Conservation (phyloP, 2,797 vertebrate genomes). For the Sebastes nivosus region DNA sequence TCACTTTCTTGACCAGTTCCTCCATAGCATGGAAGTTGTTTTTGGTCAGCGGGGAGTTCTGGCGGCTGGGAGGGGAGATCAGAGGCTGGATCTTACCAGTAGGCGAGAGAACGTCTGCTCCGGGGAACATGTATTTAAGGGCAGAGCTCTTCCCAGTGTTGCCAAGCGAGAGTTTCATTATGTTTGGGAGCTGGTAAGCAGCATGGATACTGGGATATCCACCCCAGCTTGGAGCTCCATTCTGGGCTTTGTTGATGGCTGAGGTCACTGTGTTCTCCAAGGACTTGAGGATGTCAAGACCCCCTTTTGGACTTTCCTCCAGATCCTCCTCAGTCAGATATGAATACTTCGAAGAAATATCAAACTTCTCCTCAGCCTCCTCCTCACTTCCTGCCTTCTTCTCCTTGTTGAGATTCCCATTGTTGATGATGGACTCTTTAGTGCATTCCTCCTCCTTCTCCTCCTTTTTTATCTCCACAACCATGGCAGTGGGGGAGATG, state of each 20-base stretch:
- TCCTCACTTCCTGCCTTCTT: slow-evolving; percentile 86
- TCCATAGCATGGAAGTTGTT: slow-evolving; percentile 99
- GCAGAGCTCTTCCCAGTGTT: slow-evolving; percentile 90
- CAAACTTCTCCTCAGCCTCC: slow-evolving; percentile 93
- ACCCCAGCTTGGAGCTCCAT: slow-evolving; percentile 97
- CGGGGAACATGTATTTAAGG: slow-evolving; percentile 92
- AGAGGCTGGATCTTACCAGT: slow-evolving; percentile 88
- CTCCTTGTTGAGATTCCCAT: slow-evolving; percentile 81
- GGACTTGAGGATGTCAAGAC: slow-evolving; percentile 97
- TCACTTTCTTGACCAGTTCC: slow-evolving; percentile 97
- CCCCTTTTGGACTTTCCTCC: slow-evolving; percentile 97
- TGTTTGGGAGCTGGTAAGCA: slow-evolving; percentile 98
- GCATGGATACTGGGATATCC: slow-evolving; percentile 99
- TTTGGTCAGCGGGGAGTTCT: slow-evolving; percentile 94
- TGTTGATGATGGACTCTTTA: slow-evolving; percentile 82
- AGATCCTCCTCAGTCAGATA: slow-evolving; percentile 97
- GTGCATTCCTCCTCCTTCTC: slow-evolving; percentile 90
- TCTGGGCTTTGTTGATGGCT: slow-evolving; percentile 99
- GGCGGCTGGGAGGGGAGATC: slow-evolving; percentile 90
- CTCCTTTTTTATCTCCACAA: slow-evolving; percentile 94
- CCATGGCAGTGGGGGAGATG: slow-evolving; percentile 85
- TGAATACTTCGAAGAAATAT: slow-evolving; percentile 95
- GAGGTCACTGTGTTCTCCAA: slow-evolving; percentile 98
- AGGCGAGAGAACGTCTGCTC: slow-evolving; percentile 89
- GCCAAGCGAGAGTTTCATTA: slow-evolving; percentile 96